These are phyloP conservation scores for Eustalomyia histrio DNA, from an alignment of 2,888 invertebrate genomes.

Conservation along the genomic window DNA sequence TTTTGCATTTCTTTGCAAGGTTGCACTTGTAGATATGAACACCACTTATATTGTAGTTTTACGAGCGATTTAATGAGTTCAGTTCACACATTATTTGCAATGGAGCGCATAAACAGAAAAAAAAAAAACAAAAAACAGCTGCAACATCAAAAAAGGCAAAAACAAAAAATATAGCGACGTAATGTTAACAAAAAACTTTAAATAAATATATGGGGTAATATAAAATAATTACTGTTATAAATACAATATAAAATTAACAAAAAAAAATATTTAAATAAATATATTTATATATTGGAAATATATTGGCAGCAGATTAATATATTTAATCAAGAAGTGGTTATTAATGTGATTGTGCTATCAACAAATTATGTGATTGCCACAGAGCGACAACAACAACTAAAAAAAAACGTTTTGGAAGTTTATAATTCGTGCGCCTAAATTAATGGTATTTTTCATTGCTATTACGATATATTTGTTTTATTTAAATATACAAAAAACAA, in stretches of 20 bases:
- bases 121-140: too few species aligned
- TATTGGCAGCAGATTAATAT: not conserved
- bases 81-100: conserved; percentile 52
- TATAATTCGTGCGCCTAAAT: not conserved
- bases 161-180: conserved; percentile 17
- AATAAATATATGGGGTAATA: conserved; percentile 20
- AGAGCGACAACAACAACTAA: not conserved
- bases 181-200: conserved; percentile 1
- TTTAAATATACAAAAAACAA: not conserved
- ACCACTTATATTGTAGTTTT: not conserved
- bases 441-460: not conserved
- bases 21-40: not conserved
- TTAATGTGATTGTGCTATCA: not conserved
- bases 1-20: not conserved
- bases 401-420: not conserved
- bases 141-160: conserved; percentile 4
- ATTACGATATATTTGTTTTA: not conserved
- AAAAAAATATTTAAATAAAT: not conserved
- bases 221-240: not conserved
- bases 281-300: too few species aligned
- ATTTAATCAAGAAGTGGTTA: not conserved
- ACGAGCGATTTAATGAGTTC: conserved; percentile 44
- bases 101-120: conserved; percentile 2
- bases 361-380: not conserved
- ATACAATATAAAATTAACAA: not conserved